A percentile compares a stretch with the other conserved stretches of the same genome.
phyloP scores from a whole-genome alignment of 1,140 invertebrate genomes.

The Pseudomyrmex gracilis region DNA sequence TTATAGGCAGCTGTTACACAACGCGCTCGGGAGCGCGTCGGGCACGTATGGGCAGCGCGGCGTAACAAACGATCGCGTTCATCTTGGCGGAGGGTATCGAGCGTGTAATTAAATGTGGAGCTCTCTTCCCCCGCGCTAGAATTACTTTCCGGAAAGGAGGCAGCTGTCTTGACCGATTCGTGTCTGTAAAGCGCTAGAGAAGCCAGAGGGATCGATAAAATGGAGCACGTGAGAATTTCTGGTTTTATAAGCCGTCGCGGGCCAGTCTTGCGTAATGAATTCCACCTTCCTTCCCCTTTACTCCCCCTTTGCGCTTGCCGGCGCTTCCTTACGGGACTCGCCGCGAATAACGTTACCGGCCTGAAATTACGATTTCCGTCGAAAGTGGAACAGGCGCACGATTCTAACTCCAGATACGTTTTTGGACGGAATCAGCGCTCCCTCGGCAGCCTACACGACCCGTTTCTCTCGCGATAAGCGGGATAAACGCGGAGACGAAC shows the following conservation, averaged over 20 bases:
- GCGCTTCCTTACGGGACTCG: slow-evolving; percentile 20
- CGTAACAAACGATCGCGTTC: slow-evolving; percentile 46
- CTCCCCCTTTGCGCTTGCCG: slow-evolving; percentile 26
- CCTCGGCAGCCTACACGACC: neutral
- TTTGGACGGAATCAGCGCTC: neutral
- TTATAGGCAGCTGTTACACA: neutral
- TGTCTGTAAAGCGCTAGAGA: slow-evolving; percentile 34
- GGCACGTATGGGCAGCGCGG: neutral
- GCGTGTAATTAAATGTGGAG: slow-evolving; percentile 55
- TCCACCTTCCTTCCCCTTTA: slow-evolving; percentile 1
- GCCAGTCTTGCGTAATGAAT: slow-evolving; percentile 49
- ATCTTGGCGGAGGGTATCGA: slow-evolving; percentile 39
- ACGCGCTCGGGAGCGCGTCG: neutral
- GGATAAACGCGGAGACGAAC: neutral
- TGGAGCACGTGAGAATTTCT: slow-evolving; percentile 46
- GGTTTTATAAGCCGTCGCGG: slow-evolving; percentile 43
- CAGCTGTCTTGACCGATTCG: slow-evolving; percentile 53
- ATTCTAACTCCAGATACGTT: slow-evolving; percentile 52
- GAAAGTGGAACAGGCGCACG: slow-evolving; percentile 15
- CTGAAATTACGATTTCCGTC: slow-evolving; percentile 47
- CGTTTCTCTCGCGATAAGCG: neutral
- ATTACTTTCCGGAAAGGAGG: slow-evolving; percentile 50
- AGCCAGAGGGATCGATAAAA: slow-evolving; percentile 42
- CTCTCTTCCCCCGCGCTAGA: slow-evolving; percentile 21
- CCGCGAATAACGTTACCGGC: slow-evolving; percentile 41